Evolutionary conservation across 2,113 vertebrate species (phyloP), one percentile per base, ranked within the genome.

Genomic region (Morone saxatilis): DNA sequence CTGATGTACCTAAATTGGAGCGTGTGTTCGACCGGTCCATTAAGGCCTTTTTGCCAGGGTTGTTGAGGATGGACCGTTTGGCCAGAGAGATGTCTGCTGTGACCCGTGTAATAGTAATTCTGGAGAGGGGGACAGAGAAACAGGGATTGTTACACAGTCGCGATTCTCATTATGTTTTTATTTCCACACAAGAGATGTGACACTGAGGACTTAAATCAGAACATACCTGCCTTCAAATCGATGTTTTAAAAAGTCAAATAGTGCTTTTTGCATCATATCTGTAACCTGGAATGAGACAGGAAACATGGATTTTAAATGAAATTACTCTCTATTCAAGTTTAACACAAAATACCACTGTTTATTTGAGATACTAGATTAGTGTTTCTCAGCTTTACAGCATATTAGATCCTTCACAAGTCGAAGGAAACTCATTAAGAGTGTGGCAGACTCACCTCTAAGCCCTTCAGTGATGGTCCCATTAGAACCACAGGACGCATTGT

Each of bases 191-290:
- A 73, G 31, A 69, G 20, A 1, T 68, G 11, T 10, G 20, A 72
- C 20, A 47, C 7, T 20, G 10, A 69, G 63, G 66, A 76, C 60
- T 63, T 73, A 25, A 71, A 80, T 59, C 45, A 70, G 51, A 94
- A 97, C 97, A 96, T 95, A 99, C 98, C 98, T 96, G 85, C 98
- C 97, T 97, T 99, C 98, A 92, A 99, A 99, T 96, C 97, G 96
- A 94, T 98, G 98, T 96, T 99, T 99, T 95, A 99, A 96, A 97
- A 96, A 99, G 95, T 99, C 98, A 95, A 99, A 99, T 47, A 99
- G 95, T 45, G 98, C 98, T 96, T 99, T 99, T 91, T 99, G 98
- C 98, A 99, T 99, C 98, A 99, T 99, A 92, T 99, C 98, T 89
- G 98, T 99, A 85, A 99, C 98, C 98, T 99, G 90, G 36, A 96